Percentiles rank a stretch among this genome's conserved stretches.
Evolutionary conservation across 2,888 invertebrate species (phyloP).

Genomic region (Phyllotreta cruciferae): DNA sequence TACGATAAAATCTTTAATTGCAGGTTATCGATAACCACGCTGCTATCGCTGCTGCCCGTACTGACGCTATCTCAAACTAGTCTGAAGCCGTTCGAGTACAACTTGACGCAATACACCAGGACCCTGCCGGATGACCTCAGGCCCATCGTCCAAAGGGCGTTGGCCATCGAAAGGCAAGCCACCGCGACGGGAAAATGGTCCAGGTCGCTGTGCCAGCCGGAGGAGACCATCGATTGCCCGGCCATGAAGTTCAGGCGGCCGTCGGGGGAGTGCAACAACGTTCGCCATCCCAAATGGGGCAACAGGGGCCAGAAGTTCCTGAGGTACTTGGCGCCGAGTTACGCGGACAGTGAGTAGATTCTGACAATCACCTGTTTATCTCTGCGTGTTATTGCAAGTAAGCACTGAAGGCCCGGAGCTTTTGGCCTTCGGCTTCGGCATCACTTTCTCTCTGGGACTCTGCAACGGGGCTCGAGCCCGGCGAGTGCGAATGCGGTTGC

Average conservation of each 20-base stretch:
- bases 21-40: constrained; percentile 24
- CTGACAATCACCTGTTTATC: no score
- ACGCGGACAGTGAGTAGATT: constrained; percentile 72
- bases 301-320: constrained; percentile 79
- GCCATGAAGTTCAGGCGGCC: constrained; percentile 83
- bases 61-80: constrained; percentile 26
- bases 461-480: background rate
- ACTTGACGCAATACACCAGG: constrained; percentile 54
- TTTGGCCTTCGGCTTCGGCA: background rate
- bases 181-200: constrained; percentile 26
- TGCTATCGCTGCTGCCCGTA: constrained; percentile 30
- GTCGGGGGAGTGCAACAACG: constrained; percentile 88
- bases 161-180: constrained; percentile 50
- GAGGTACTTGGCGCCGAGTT: constrained; percentile 74
- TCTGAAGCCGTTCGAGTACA: constrained; percentile 40
- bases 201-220: constrained; percentile 53
- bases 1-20: constrained; percentile 6
- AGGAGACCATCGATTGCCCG: constrained; percentile 71
- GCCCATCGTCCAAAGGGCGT: constrained; percentile 51
- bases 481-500: background rate
- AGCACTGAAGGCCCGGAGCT: background rate
- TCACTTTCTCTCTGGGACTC: constrained; percentile 19
- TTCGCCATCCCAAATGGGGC: constrained; percentile 85
- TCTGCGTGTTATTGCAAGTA: background rate
- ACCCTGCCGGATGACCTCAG: constrained; percentile 55